Base-by-base conservation (phyloP, 2,888 invertebrate species). In the Philereme transversata region DNA sequence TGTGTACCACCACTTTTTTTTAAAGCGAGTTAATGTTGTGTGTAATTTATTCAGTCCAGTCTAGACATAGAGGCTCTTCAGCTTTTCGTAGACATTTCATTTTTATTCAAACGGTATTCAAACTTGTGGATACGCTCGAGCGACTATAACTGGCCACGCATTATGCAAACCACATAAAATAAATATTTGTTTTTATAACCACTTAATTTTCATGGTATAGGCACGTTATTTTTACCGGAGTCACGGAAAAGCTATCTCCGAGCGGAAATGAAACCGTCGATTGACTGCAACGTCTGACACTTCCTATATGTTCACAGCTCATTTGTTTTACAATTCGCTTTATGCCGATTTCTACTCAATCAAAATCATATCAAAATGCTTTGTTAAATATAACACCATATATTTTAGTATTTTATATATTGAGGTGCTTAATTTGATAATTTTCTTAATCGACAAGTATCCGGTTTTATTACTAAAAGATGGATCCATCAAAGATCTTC, bases 221-320 rank as follows among this genome's bases (percentile, higher is more conserved):
- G n/a, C n/a, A n/a, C 44, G 58, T 53, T 65, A 70, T 58, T 66
- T 60, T 63, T 59, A 51, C 52, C 47, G 52, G 49, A 51, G 51
- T 60, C 43, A 57, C 62, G 60, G 63, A 51, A 51, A 67, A 65
- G 65, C 64, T 62, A 78, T 79, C 70, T 75, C 73, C 69, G 67
- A 64, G 72, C 69, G 79, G 79, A 79, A 78, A 78, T 79, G 58
- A 75, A 73, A 53, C 51, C 52, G 65, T 50, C 61, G 67, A 57
- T 55, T 60, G 64, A 51, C 65, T 67, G 61, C 64, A 58, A 65
- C 60, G 67, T 57, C 41, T 47, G 34, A 46, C 57, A 47, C 38
- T 55, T 55, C 57, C 64, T 70, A 65, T 51, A 8, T 48, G 43
- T 60, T 63, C 57, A 65, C 51, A 57, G 54, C 35, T 54, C 47